Base-by-base conservation (phyloP, 2,888 invertebrate genomes). In the Nipponacmea schrenckii region DNA sequence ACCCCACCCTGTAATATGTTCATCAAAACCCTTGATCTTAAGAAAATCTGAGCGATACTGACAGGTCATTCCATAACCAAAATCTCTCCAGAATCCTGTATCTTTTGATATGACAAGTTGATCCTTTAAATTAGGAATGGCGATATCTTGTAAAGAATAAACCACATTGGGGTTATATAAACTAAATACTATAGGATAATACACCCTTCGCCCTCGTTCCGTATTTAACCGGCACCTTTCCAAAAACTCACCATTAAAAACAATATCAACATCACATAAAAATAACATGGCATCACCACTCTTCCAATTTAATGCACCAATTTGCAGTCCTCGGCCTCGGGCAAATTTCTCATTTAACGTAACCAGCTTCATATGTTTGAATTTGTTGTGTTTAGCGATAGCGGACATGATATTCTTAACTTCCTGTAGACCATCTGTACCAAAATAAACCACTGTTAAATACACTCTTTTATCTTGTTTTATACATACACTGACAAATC, bases 51-150 rank as follows among this genome's bases (percentile, higher is more conserved):
- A 93, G 80, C 93, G 92, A 86, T 94, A 94, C 86, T 94, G 94
- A 83, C 94, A 94, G 0, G 94, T 93, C 94, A 94, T 94, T 50
- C 94, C 94, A 81, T 93, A 94, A 70, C 94, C 94, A 86, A 94
- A 94, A 89, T 94, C 94, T 80, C 94, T 91, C 94, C 94, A 94
- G 88, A 94, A 94, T 3, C 94, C 94, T 0, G 93, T 93, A 85
- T 94, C 93, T 81, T 93, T 91, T 1, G 93, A 93, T 84, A 94
- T 93, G 74, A 93, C 91, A 77, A 94, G 90, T 88, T 94, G 93
- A 85, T 93, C 93, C 77, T 92, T 92, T 86, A 93, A 93, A 26
- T 92, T 91, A 48, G 93, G 93, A 68, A 93, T 91, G 69, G 92
- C 91, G 79, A 92, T 91, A 56, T 93, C 93, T 86, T 93, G 93